These are phyloP conservation scores for Monoplex corrugatus DNA, from an alignment of 2,888 invertebrate species.

Conservation along the genomic window DNA sequence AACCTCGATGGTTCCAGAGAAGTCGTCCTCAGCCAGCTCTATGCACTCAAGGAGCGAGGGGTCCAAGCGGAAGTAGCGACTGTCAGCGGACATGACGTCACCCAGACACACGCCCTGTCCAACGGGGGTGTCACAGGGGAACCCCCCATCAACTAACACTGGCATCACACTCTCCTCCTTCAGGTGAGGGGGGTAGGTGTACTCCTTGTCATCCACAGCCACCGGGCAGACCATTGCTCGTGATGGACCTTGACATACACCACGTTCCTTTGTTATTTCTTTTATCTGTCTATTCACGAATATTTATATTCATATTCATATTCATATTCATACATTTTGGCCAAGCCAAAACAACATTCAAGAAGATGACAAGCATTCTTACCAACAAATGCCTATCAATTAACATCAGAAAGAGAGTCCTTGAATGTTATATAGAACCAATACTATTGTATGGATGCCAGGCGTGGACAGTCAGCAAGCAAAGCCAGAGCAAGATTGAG, in stretches of 20 bases:
- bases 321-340: too few relatives aligned
- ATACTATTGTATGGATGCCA: too few relatives aligned
- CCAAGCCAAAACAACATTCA: too few relatives aligned
- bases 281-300: background rate
- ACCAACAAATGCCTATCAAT: too few relatives aligned
- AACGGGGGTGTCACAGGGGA: constrained; percentile 2
- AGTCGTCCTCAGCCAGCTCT: constrained; percentile 31
- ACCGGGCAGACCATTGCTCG: background rate
- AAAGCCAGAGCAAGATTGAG: too few relatives aligned
- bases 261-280: background rate
- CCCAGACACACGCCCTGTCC: constrained; percentile 8
- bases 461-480: too few relatives aligned
- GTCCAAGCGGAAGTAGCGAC: constrained; percentile 39
- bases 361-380: too few relatives aligned
- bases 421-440: too few relatives aligned
- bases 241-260: background rate
- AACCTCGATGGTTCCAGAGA: constrained; percentile 31
- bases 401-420: too few relatives aligned
- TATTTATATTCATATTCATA: too few relatives aligned
- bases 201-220: background rate
- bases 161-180: background rate
- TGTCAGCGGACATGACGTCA: constrained; percentile 43
- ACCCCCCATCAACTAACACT: constrained; percentile 5
- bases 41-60: constrained; percentile 31
- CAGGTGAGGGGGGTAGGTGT: constrained; percentile 22